Evolutionary conservation across 2,113 vertebrate genomes (phyloP), one percentile per base, ranked within the genome.

Genomic region (Rutilus rutilus): DNA sequence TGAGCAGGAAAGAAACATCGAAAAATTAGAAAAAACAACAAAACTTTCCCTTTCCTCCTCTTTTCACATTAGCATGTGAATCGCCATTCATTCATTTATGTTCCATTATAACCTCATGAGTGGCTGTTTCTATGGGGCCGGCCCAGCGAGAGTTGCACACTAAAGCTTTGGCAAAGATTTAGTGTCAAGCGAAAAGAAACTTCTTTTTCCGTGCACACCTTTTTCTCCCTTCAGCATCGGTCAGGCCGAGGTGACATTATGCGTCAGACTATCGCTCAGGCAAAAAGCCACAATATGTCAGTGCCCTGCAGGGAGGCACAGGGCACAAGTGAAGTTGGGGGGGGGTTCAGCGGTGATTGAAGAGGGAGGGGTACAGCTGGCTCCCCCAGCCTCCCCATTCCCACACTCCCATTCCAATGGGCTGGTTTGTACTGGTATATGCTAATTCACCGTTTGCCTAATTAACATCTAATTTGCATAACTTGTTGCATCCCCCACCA

Each of bases 381-480:
- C 96, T 95, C 91, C 92, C 94, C 94, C 94, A 95, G 94, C 94
- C 95, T 94, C 95, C 95, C 93, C 95, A 97, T 98, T 99, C 97
- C 97, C 97, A 97, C 97, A 99, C 96, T 97, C 95, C 93, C 94
- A 94, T 96, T 96, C 96, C 95, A 97, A 95, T 94, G 92, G 94
- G 94, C 95, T 95, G 95, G 95, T 97, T 96, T 96, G 96, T 96
- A 96, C 96, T 96, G 95, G 93, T 96, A 95, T 95, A 96, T 95
- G 95, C 96, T 96, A 96, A 97, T 95, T 96, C 95, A 96, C 94
- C 95, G 94, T 96, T 96, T 93, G 90, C 93, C 96, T 97, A 96
- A 97, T 98, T 99, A 98, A 96, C 97, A 99, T 98, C 95, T 97
- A 94, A 98, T 98, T 96, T 98, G 96, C 97, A 98, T 98, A 97